Base-by-base conservation (phyloP, 2,113 vertebrate genomes). In the Ammodytes dubius region DNA sequence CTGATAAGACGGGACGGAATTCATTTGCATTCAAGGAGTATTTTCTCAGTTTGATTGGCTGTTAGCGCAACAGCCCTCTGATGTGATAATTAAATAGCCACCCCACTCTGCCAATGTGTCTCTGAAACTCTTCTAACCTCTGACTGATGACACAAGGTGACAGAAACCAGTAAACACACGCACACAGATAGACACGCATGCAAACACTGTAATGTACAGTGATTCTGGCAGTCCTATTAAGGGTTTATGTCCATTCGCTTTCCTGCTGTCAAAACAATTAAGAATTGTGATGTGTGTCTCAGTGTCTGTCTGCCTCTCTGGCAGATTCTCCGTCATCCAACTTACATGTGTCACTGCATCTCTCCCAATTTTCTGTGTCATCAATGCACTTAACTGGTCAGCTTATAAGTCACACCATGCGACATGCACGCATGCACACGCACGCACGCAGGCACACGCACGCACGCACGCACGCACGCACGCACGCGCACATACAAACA, bases 11-110 rank as follows among this genome's bases (percentile, higher is more conserved):
- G 13, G 50, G 17, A 6, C 49, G 27, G 46, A 60, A 67, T 43
- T 79, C 0, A 77, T 89, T 88, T 83, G 84, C 68, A 90, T 90
- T 75, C 80, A 74, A 57, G 68, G 27, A 4, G 37, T 2, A 54
- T 81, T 75, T 68, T 19, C 77, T 65, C 49, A 14, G 35, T 81
- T 57, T 88, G 89, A 87, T 74, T 86, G 80, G 73, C 43, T 81
- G 70, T 81, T 82, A 73, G 74, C 71, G 73, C 77, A 56, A 74
- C 81, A 85, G 68, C 64, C 5, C 63, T 81, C n/a, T 68, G 13
- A 79, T 84, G 83, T 90, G 85, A 88, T 85, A 81, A 92, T 81
- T 42, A 67, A 9, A 74, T 67, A 73, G 50, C 52, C 2, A 17
- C 37, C 42, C 19, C 50, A 14, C 19, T 1, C 39, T 58, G 53